Base-by-base conservation (phyloP, 2,113 vertebrate species). In the Geococcyx californianus region DNA sequence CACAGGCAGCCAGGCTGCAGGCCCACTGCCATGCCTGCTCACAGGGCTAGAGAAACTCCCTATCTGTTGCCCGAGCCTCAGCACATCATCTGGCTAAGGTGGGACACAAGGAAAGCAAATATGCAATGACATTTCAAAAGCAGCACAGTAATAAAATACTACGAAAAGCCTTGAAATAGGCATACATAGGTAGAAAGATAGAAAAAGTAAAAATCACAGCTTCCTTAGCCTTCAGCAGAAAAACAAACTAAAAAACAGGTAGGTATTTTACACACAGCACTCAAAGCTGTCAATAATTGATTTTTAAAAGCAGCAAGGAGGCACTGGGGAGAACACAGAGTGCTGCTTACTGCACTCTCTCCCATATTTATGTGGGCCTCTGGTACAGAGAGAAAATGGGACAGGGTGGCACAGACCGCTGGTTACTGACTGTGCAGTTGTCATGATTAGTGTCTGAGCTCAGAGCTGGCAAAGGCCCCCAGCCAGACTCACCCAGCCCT, bases 401-500 rank as follows among this genome's bases (percentile, higher is more conserved):
- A 89, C 72, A 2, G 31, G 58, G 85, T 96, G 90, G 91, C 94
- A 94, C 87, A 89, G 73, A 23, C 81, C 49, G 67, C 6, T 2
- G 44, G 49, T 62, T 51, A 23, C 69, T 69, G 84, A 70, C 70
- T 72, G 77, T 40, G 72, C 89, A 84, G 75, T 67, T 87, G 78
- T 80, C 83, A 84, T 79, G 79, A 81, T 75, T 88, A 68, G 36
- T 92, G 63, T 23, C 83, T 97, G 94, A 97, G 92, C 93, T 97
- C 95, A 97, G 92, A 89, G 87, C 87, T 97, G 97, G 96, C 97
- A 93, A n/a, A 91, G 47, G 58, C 58, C 49, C 15, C 63, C 75
- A 78, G 68, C 40, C 79, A 95, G 80, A 67, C 94, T 93, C 81
- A 87, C 70, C 64, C 84, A 94, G 89, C 84, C 96, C 82, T 90